Conservation (phyloP, 2,797 vertebrate species). For the Enteromius unitaeniatus region DNA sequence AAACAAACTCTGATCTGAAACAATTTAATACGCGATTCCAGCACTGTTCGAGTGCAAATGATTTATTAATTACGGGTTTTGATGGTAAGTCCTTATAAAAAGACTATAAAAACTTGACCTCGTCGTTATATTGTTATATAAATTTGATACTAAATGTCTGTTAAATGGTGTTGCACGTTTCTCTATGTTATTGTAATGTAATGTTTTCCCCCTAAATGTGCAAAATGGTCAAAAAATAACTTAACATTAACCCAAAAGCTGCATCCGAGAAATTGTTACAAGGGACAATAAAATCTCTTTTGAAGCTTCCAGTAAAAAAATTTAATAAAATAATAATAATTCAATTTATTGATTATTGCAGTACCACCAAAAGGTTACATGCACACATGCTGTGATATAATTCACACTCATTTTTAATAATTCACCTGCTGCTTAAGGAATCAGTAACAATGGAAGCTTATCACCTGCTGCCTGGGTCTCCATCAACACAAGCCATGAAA, state of each 20-base stretch:
- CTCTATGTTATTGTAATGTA: too few relatives aligned
- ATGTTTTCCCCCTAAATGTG: not conserved
- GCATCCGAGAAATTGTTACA: not conserved
- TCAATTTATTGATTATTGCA: too few relatives aligned
- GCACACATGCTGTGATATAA: not conserved
- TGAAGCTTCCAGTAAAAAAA: not conserved
- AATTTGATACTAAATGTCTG: not conserved
- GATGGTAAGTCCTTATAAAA: not conserved
- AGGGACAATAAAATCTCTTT: not conserved
- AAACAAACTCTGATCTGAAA: not conserved
- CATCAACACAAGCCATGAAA: conserved; percentile 16
- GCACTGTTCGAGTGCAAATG: not conserved
- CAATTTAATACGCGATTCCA: not conserved
- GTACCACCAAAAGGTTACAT: too few relatives aligned
- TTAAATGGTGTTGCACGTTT: not conserved
- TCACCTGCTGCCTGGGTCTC: not conserved
- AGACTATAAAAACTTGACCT: too few relatives aligned
- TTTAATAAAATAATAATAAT: too few relatives aligned
- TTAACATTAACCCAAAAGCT: not conserved
- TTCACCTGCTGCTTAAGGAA: not conserved
- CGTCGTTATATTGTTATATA: not conserved
- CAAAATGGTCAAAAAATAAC: not conserved
- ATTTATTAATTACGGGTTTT: not conserved
- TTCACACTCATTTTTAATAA: not conserved
- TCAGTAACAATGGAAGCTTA: conserved; percentile 3